Conservation (phyloP, 2,113 vertebrate genomes). For the Colistium nudipinnis region DNA sequence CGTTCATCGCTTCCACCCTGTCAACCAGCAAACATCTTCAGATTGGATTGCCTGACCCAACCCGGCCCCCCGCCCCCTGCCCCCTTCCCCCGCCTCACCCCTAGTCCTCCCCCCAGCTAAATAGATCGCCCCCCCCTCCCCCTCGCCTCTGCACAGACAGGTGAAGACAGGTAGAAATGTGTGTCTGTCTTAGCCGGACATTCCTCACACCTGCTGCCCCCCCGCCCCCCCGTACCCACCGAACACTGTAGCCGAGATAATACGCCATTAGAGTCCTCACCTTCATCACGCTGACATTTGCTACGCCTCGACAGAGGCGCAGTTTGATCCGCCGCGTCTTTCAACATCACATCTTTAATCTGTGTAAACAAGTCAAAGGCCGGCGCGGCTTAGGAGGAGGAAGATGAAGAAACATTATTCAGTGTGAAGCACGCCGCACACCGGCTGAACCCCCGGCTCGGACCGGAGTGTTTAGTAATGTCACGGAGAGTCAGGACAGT, state of each 20-base stretch:
- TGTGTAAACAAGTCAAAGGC: constrained; percentile 79
- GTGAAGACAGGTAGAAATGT: constrained; percentile 64
- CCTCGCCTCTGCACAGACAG: constrained; percentile 29
- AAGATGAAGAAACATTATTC: constrained; percentile 57
- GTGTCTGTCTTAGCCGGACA: constrained; percentile 47
- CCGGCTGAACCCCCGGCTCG: constrained; percentile 37
- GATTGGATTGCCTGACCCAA: constrained; percentile 56
- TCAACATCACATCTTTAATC: constrained; percentile 72
- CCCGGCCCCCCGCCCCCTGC: background rate
- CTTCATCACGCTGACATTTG: constrained; percentile 75
- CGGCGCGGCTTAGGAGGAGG: constrained; percentile 46
- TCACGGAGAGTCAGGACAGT: constrained; percentile 61
- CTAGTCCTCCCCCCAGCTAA: constrained; percentile 31
- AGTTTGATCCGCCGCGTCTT: constrained; percentile 62
- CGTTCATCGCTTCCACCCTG: constrained; percentile 62
- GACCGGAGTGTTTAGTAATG: constrained; percentile 66
- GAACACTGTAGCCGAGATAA: constrained; percentile 64
- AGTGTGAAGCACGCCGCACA: constrained; percentile 34
- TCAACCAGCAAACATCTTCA: constrained; percentile 71
- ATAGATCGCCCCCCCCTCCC: constrained; percentile 34
- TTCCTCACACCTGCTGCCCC: constrained; percentile 65
- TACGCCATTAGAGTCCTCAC: constrained; percentile 68
- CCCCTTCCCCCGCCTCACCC: background rate
- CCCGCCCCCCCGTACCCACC: constrained; percentile 37
- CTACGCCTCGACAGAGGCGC: constrained; percentile 51